phyloP scores from a whole-genome alignment of 2,888 invertebrate genomes.

The Protophormia terraenovae region DNA sequence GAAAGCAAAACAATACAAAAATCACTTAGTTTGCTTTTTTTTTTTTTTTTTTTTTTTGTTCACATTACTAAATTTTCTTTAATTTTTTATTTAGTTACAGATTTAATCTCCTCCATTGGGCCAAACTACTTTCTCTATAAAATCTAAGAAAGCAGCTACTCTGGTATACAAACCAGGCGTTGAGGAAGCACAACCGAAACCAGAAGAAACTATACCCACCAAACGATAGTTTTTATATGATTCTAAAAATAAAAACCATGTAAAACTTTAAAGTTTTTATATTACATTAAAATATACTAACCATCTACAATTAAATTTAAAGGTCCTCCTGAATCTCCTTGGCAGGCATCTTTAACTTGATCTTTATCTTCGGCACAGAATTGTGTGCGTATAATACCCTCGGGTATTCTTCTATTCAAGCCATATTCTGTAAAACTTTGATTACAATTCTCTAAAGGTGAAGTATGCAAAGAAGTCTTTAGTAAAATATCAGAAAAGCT shows the following conservation, averaged over 20 bases:
- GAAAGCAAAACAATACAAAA: background rate
- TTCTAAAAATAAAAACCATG: slow-evolving; percentile 6
- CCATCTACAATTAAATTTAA: slow-evolving; percentile 72
- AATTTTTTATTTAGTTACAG: background rate
- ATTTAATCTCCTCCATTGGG: slow-evolving; percentile 65
- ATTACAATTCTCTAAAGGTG: slow-evolving; percentile 72
- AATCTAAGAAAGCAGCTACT: slow-evolving; percentile 77
- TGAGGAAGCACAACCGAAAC: slow-evolving; percentile 75
- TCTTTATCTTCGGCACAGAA: slow-evolving; percentile 73
- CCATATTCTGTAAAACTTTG: slow-evolving; percentile 67
- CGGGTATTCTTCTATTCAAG: slow-evolving; percentile 61
- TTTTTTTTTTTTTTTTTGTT: background rate
- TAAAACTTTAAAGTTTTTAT: background rate
- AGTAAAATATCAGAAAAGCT: slow-evolving; percentile 71
- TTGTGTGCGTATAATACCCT: slow-evolving; percentile 71
- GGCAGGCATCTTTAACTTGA: slow-evolving; percentile 74
- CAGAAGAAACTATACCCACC: slow-evolving; percentile 77
- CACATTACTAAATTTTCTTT: background rate
- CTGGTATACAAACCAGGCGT: slow-evolving; percentile 78
- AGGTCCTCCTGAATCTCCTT: slow-evolving; percentile 79
- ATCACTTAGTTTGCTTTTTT: background rate
- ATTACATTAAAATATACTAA: background rate
- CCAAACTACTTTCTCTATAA: slow-evolving; percentile 78
- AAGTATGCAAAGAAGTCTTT: slow-evolving; percentile 72
- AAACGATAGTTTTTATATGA: slow-evolving; percentile 70